A percentile compares a stretch with the other conserved stretches of the same genome.
Evolutionary conservation across 2,888 invertebrate species (phyloP).

Genomic region (Oithona nana): DNA sequence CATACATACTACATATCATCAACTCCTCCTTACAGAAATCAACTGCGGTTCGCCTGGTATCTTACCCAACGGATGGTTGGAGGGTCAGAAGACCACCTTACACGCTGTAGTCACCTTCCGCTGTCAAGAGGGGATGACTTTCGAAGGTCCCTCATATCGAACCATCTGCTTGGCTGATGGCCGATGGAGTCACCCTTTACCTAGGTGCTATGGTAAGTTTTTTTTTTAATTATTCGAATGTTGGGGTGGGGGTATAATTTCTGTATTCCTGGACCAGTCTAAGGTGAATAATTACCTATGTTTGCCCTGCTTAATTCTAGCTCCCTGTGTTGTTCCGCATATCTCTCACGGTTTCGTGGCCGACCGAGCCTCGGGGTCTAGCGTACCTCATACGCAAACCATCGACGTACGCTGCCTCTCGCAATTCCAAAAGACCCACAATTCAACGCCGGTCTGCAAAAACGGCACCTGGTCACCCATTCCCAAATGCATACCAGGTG

Average conservation of each 20-base stretch:
- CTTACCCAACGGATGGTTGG: constrained; percentile 80
- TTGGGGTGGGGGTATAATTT: not conserved
- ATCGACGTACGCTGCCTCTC: constrained; percentile 58
- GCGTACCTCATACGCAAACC: constrained; percentile 47
- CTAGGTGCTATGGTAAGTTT: constrained; percentile 65
- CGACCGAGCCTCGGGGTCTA: constrained; percentile 24
- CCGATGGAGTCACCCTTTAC: constrained; percentile 78
- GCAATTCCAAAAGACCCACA: constrained; percentile 48
- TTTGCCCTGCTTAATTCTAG: constrained; percentile 32
- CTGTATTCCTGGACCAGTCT: not conserved
- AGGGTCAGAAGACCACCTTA: constrained; percentile 33
- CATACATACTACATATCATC: too few relatives aligned
- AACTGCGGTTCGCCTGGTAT: constrained; percentile 87
- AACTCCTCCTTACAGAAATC: constrained; percentile 49
- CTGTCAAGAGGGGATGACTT: constrained; percentile 31
- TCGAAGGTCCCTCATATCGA: constrained; percentile 29
- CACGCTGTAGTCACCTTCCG: constrained; percentile 33
- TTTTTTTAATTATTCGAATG: too few relatives aligned
- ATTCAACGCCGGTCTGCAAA: constrained; percentile 56
- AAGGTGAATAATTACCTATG: not conserved
- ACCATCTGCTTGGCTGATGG: constrained; percentile 82
- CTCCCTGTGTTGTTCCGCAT: constrained; percentile 80
- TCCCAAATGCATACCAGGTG: constrained; percentile 63
- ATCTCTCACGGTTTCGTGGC: constrained; percentile 30
- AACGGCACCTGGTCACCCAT: constrained; percentile 92